Base-by-base conservation (phyloP, 2,888 invertebrate genomes). In the Teinopalpus imperialis region DNA sequence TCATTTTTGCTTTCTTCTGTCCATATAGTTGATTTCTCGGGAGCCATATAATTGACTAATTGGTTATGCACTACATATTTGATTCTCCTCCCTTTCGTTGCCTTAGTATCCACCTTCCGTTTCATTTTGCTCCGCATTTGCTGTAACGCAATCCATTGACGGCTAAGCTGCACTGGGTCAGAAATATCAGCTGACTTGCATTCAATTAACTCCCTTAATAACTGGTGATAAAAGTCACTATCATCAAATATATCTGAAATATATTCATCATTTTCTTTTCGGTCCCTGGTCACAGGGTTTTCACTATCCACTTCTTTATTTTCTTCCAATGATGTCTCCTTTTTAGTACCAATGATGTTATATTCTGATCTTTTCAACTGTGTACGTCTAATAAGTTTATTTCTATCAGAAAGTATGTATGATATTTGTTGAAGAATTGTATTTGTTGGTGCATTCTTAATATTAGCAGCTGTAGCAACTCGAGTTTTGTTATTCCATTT, bases 401-500 rank as follows among this genome's bases (percentile, higher is more conserved):
- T 89, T 67, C 91, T 94, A 69, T 98, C 96, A 18, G 91, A 90
- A 41, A 98, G 77, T 49, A 95, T 92, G 75, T 94, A 95, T 31
- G 97, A 94, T 57, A 98, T 96, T 82, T 98, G 96, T 61, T 93
- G 94, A 2, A 93, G 72, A 7, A 94, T 82, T 60, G 92, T 94
- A 74, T 82, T 93, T 36, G 86, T 90, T 59, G 86, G 92, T 52
- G 92, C 86, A 58, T 81, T 89, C 61, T 91, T 93, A 4, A 93
- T 85, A 60, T 90, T 92, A 3, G 92, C 90, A n/a, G 91, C 89
- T 6, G 92, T 89, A 0, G 93, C 89, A 20, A 96, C 78, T 54
- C 94, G 91, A 0, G 97, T 98, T 77, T 97, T 97, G 51, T 98
- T 97, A 78, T 97, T 95, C 98, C 98, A 98, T 74, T 97, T 97